A percentile compares a stretch with the other conserved stretches of the same genome.
phyloP scores from a whole-genome alignment of 2,113 vertebrate genomes.

The Urocynchramus pylzowi region DNA sequence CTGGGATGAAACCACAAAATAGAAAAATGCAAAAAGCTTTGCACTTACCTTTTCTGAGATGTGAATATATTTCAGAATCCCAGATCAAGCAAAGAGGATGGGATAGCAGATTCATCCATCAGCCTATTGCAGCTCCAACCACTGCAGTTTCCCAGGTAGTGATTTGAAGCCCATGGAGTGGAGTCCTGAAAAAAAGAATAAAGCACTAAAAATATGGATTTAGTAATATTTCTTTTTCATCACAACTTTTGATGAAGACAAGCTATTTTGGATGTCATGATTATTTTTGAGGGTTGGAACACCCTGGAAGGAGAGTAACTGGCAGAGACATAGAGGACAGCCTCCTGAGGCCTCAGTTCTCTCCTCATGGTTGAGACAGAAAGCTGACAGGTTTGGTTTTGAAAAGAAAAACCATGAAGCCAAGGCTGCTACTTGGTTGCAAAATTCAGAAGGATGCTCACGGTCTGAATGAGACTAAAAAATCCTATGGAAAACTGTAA shows the following conservation, averaged over 20 bases:
- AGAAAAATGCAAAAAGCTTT: background rate
- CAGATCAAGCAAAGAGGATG: background rate
- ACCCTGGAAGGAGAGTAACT: background rate
- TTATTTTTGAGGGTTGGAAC: background rate
- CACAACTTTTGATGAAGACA: background rate
- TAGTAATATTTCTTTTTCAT: background rate
- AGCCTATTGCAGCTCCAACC: background rate
- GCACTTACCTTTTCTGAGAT: background rate
- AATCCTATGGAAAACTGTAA: background rate
- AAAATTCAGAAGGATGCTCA: background rate
- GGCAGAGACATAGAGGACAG: background rate
- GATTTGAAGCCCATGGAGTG: background rate
- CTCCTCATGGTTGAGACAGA: background rate
- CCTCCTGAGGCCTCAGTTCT: background rate
- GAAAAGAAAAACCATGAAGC: background rate
- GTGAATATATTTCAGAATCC: background rate
- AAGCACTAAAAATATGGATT: background rate
- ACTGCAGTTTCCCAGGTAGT: fast-evolving
- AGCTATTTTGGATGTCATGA: background rate
- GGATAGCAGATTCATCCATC: background rate
- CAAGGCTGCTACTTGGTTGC: background rate
- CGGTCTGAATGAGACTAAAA: background rate
- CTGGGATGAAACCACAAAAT: background rate
- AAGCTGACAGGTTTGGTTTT: background rate
- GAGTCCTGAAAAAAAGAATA: background rate